Evolutionary conservation across 2,797 vertebrate species (phyloP), one percentile per base, ranked within the genome.

Genomic region (Sciurus carolinensis): DNA sequence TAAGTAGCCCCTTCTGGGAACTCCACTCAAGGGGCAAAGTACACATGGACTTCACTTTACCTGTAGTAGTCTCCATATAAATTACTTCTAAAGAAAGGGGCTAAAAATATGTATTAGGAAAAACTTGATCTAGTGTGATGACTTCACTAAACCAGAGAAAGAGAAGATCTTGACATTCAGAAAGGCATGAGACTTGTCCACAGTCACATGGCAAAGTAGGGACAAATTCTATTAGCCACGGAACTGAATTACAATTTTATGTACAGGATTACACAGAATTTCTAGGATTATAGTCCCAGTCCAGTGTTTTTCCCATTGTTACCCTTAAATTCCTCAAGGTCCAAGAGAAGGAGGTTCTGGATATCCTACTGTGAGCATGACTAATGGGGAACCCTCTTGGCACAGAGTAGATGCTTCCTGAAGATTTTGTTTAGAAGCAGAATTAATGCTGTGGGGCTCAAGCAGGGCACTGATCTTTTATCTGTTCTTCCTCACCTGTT

Each of bases 21-120:
- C 36, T 33, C 4, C 17, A 42, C 17, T 84, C 54, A 39, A 82
- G 17, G n/a, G 26, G 47, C 22, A 86, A 90, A 96, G 50, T 28
- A 36, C 1, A 77, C 42, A 5, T 47, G 15, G 28, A 2, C 36
- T 66, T 73, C 69, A 18, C 42, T 90, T 57, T 64, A 10, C 22
- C 24, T 73, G 2, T 47, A 90, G 76, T 67, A 22, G 13, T 26
- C 33, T 88, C n/a, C 22, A 80, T 8, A 33, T 42, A 85, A 47
- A 76, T 79, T 75, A 84, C 26, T n/a, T 91, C 88, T 47, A 39
- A 83, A 93, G 87, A 81, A 75, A 84, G 11, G 0, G 47, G 39
- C n/a, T 82, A n/a, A 92, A 94, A 82, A 39, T 30, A 79, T 72
- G 52, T 33, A 69, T 82, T 79, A 42, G 30, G 15, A 95, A 86